Evolutionary conservation across 1,140 invertebrate genomes (phyloP), one percentile per base, ranked within the genome.

Genomic region (Neocloeon triangulifer): DNA sequence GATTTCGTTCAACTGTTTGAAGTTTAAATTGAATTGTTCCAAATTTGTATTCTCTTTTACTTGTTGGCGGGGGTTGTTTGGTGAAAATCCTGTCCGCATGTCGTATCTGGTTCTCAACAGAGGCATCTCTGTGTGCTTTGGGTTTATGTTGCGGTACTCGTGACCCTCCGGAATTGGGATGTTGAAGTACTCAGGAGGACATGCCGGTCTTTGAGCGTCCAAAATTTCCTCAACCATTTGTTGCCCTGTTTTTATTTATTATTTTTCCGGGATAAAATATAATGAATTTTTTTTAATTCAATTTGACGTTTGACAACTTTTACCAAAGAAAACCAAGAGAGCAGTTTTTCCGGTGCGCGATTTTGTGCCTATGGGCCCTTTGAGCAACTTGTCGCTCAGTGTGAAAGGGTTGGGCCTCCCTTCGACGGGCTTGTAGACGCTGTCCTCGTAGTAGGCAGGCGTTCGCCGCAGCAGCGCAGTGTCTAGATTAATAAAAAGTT

Each of bases 241-340:
- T 42, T 69, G 64, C 29, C 62, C 60, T 65, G n/a, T n/a, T n/a
- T n/a, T n/a, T n/a, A 36, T 8, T 8, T 23, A n/a, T 23, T 23
- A 8, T 23, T n/a, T n/a, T n/a, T n/a, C n/a, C n/a, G n/a, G n/a
- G 8, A n/a, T 23, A 23, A 8, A 23, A 23, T 8, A 8, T 23
- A n/a, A n/a, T n/a, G n/a, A n/a, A n/a, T n/a, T n/a, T n/a, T n/a
- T n/a, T n/a, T n/a, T n/a, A n/a, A n/a, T n/a, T n/a, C n/a, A n/a
- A n/a, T n/a, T n/a, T n/a, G n/a, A n/a, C n/a, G n/a, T n/a, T n/a
- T n/a, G n/a, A n/a, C n/a, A n/a, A 27, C 2, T 40, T 52, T 45
- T 50, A 70, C 69, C 68, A 48, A 74, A 76, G 45, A 67, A 76
- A 3, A 71, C 67, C 26, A 72, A 52, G 16, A 76, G 52, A 3